Conservation (phyloP, 2,888 invertebrate species). For the Theristus sp. region DNA sequence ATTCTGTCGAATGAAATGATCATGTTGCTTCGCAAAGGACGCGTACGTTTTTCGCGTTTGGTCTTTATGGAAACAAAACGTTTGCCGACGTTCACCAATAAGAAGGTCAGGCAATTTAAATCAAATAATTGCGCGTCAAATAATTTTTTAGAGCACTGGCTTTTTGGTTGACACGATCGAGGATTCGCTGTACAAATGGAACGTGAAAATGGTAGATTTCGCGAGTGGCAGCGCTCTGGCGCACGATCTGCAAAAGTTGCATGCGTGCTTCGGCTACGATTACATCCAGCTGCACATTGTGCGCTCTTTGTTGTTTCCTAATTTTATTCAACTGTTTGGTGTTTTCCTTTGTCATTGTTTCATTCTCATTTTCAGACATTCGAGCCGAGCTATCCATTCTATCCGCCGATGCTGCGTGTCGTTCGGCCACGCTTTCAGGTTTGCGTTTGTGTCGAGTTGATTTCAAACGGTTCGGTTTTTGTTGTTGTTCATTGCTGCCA, state of each 20-base stretch:
- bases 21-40: neutral
- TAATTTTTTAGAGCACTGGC: neutral
- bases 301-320: slow-evolving; percentile 8
- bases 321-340: too few relatives aligned
- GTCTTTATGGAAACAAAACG: too few relatives aligned
- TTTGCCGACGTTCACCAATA: too few relatives aligned
- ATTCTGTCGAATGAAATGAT: slow-evolving; percentile 6
- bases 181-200: slow-evolving; percentile 5
- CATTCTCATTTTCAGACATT: slow-evolving; percentile 23
- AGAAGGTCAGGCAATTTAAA: too few relatives aligned
- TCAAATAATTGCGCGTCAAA: neutral
- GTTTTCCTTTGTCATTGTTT: too few relatives aligned
- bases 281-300: slow-evolving; percentile 30
- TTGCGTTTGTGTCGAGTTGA: neutral
- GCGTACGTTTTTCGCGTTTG: too few relatives aligned
- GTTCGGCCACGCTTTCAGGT: slow-evolving; percentile 29
- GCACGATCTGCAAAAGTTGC: slow-evolving; percentile 20
- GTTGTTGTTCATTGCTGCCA: too few relatives aligned
- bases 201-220: neutral
- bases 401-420: slow-evolving; percentile 30
- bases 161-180: slow-evolving; percentile 1
- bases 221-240: slow-evolving; percentile 11
- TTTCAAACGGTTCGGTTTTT: neutral
- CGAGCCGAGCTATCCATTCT: slow-evolving; percentile 32
- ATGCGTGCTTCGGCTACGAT: slow-evolving; percentile 25